phyloP scores from a whole-genome alignment of 2,888 invertebrate species.

The Ophioninae sp. region DNA sequence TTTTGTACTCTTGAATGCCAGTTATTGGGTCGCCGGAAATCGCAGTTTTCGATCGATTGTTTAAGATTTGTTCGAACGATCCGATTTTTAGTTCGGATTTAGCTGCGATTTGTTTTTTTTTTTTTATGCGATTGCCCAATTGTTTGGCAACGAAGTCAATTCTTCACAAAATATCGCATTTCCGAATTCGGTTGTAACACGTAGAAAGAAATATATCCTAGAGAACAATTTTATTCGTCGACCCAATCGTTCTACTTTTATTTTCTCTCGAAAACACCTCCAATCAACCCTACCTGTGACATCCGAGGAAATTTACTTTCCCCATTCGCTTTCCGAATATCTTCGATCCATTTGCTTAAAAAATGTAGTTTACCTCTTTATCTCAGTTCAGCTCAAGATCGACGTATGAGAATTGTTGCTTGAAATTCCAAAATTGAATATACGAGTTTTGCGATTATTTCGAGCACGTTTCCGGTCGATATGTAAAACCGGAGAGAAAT shows the following conservation, averaged over 20 bases:
- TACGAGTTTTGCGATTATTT: not conserved
- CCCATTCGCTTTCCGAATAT: not conserved
- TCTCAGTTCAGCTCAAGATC: not conserved
- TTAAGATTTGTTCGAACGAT: no score
- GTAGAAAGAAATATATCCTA: not conserved
- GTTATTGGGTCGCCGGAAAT: not conserved
- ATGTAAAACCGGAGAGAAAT: not conserved
- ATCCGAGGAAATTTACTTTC: no score
- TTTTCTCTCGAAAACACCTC: not conserved
- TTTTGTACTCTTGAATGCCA: not conserved
- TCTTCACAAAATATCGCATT: not conserved
- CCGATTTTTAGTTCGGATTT: not conserved
- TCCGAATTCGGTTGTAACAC: not conserved
- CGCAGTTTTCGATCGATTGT: no score
- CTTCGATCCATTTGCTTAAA: no score
- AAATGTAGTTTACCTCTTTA: no score
- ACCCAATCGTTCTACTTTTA: not conserved
- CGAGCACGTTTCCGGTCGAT: not conserved
- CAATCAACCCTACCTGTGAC: not conserved
- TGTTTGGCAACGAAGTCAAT: not conserved
- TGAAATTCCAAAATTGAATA: not conserved
- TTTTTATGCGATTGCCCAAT: no score
- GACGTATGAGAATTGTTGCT: not conserved
- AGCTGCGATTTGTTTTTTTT: not conserved
- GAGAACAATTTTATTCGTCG: not conserved